Conservation (phyloP, 2,888 invertebrate genomes). For the Drosophila phalerata region DNA sequence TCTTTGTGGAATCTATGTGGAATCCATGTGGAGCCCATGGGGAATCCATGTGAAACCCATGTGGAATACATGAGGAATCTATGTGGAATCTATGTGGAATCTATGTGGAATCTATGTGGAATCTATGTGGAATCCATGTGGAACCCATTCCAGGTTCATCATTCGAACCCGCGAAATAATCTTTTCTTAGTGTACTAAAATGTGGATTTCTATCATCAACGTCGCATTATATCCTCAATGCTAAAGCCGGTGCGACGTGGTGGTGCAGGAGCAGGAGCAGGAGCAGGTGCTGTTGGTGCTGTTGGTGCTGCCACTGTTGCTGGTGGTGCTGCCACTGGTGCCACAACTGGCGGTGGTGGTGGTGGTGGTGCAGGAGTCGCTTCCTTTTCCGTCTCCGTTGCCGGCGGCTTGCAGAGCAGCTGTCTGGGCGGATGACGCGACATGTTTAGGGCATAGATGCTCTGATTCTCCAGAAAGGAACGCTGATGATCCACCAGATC, state of each 20-base stretch:
- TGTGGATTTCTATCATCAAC: constrained; percentile 86
- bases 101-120: background rate
- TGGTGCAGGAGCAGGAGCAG: constrained; percentile 78
- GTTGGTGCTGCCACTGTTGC: constrained; percentile 15
- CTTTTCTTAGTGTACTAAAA: constrained; percentile 44
- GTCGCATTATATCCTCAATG: constrained; percentile 96
- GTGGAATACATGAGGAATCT: too few relatives aligned
- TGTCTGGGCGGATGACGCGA: constrained; percentile 81
- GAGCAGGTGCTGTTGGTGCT: constrained; percentile 66
- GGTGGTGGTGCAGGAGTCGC: constrained; percentile 37
- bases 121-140: constrained; percentile 1
- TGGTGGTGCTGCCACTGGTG: constrained; percentile 77
- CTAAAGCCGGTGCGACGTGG: constrained; percentile 93
- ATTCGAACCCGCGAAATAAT: constrained; percentile 8
- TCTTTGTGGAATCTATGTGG: too few relatives aligned
- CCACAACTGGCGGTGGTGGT: constrained; percentile 83
- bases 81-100: background rate
- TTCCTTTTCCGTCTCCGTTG: constrained; percentile 68
- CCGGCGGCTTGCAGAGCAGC: constrained; percentile 58
- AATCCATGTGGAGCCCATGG: constrained; percentile 1
- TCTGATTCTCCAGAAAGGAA: constrained; percentile 59
- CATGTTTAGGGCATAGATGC: constrained; percentile 82
- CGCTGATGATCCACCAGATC: constrained; percentile 74
- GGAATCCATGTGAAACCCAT: constrained; percentile 1
- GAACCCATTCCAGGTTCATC: background rate